These are phyloP conservation scores for Pterocles gutturalis DNA, from an alignment of 2,113 vertebrate species.

Conservation along the genomic window DNA sequence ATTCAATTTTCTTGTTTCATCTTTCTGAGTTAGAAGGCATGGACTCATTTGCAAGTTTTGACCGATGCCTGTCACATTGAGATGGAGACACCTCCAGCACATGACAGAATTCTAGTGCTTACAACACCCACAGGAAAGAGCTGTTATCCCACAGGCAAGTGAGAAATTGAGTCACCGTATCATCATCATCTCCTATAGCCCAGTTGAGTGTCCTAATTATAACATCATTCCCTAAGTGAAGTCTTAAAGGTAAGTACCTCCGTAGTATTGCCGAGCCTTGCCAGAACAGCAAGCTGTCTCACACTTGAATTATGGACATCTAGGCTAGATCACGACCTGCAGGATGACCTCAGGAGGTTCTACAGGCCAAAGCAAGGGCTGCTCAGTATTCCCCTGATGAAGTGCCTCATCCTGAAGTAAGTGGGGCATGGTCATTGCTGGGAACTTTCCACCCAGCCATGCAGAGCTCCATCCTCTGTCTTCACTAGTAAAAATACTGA, in stretches of 20 bases:
- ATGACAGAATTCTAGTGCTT: slow-evolving; percentile 7
- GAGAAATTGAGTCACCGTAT: slow-evolving; percentile 54
- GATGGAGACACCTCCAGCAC: slow-evolving; percentile 29
- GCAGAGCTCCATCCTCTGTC: not conserved
- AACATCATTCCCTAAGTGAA: not conserved
- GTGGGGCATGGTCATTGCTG: not conserved
- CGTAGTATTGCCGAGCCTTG: accelerated
- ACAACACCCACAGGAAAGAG: slow-evolving; percentile 49
- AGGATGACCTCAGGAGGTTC: not conserved
- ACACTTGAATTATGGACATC: not conserved
- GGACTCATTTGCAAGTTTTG: not conserved
- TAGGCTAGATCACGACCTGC: not conserved
- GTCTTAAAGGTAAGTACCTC: not conserved
- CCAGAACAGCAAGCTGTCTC: not conserved
- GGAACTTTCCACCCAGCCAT: not conserved
- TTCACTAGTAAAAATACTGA: not conserved
- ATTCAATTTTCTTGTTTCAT: not conserved
- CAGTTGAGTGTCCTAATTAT: slow-evolving; percentile 14
- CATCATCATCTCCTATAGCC: slow-evolving; percentile 41
- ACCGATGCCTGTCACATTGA: not conserved
- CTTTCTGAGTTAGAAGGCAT: not conserved
- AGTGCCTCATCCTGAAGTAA: not conserved
- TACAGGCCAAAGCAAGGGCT: not conserved
- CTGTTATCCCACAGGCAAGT: slow-evolving; percentile 53
- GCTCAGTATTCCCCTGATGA: not conserved